Percentiles rank a stretch among this genome's conserved stretches.
phyloP scores from a whole-genome alignment of 2,113 vertebrate species.

The Pardalotus punctatus region DNA sequence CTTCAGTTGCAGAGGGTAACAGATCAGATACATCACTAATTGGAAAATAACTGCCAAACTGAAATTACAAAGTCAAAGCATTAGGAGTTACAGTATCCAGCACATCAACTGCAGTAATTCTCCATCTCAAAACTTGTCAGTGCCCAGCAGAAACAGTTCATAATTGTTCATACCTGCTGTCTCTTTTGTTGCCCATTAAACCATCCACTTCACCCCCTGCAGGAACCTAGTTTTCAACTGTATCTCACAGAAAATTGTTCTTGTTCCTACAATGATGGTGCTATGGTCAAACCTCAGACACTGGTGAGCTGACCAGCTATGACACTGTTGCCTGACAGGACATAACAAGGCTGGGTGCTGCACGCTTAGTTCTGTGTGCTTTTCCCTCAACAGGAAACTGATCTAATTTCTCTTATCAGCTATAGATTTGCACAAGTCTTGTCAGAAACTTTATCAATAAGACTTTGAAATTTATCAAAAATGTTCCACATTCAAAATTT shows the following conservation, averaged over 20 bases:
- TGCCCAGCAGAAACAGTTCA: not conserved
- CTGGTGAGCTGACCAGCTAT: not conserved
- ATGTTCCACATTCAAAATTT: not conserved
- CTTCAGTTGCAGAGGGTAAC: not conserved
- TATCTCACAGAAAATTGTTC: not conserved
- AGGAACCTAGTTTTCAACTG: not conserved
- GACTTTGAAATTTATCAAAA: not conserved
- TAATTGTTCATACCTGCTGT: not conserved
- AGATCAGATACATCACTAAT: not conserved
- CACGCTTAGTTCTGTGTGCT: not conserved
- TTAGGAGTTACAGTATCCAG: not conserved
- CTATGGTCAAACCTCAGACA: not conserved
- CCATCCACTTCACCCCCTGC: not conserved
- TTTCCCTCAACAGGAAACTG: not conserved
- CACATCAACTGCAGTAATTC: not conserved
- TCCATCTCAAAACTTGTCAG: not conserved
- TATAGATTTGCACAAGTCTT: not conserved
- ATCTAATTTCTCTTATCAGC: not conserved
- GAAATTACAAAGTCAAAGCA: not conserved
- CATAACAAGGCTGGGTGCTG: not conserved
- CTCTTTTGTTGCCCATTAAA: not conserved
- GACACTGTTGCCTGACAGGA: not conserved
- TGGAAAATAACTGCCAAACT: not conserved
- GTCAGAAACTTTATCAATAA: not conserved
- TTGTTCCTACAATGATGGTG: not conserved